A percentile compares a stretch with the other conserved stretches of the same genome.
These are phyloP conservation scores for Microctonus brassicae DNA, from an alignment of 2,888 invertebrate species.

Conservation along the genomic window DNA sequence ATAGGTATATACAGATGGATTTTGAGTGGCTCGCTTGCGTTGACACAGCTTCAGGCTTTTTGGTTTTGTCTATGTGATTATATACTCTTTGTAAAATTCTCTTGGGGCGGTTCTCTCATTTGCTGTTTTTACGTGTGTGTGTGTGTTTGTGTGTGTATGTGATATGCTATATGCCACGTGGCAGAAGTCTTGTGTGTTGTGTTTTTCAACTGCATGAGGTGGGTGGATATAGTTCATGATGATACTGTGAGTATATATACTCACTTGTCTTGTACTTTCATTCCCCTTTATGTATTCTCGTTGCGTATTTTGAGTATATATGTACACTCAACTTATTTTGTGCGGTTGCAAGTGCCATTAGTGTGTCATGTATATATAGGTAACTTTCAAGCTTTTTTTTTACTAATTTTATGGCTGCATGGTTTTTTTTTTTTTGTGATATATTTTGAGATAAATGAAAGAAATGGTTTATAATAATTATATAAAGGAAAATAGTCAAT, in stretches of 20 bases:
- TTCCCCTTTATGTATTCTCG: background rate
- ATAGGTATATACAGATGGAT: background rate
- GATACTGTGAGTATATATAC: background rate
- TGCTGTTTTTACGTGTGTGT: too few species aligned
- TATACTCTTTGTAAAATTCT: background rate
- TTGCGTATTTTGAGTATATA: background rate
- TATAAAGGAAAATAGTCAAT: too few species aligned
- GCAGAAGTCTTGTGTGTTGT: background rate
- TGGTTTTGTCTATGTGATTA: background rate
- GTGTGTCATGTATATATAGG: too few species aligned
- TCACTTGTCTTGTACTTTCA: background rate
- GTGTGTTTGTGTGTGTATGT: background rate
- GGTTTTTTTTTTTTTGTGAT: background rate
- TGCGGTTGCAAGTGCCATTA: background rate
- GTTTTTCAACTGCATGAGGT: background rate
- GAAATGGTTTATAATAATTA: too few species aligned
- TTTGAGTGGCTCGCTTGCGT: background rate
- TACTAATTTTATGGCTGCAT: too few species aligned
- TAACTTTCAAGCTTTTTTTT: too few species aligned
- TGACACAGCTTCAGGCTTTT: conserved; percentile 4
- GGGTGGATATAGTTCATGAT: background rate
- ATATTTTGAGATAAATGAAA: background rate
- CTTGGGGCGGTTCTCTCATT: too few species aligned
- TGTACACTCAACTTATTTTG: background rate
- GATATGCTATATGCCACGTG: background rate